Conservation (phyloP, 2,888 invertebrate species). For the Calameuta pallipes region DNA sequence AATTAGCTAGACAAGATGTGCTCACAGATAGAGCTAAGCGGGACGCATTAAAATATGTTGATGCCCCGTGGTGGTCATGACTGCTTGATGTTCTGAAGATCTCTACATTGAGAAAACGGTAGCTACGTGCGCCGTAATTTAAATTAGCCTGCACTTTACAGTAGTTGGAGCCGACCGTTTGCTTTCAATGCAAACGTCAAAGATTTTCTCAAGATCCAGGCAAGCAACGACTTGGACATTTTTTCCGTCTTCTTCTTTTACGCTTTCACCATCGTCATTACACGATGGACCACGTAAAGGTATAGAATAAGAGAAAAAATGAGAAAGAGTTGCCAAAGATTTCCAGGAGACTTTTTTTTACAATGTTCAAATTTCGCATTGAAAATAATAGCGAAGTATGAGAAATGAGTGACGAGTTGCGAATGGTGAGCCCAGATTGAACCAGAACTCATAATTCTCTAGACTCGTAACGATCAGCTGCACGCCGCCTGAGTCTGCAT, state of each 20-base stretch:
- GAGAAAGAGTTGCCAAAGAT: background rate
- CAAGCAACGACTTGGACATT: background rate
- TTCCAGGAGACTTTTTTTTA: background rate
- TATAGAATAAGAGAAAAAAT: background rate
- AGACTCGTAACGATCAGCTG: slow-evolving; percentile 56
- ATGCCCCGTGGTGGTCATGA: background rate
- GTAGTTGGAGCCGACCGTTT: background rate
- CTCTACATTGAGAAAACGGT: background rate
- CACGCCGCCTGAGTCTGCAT: slow-evolving; percentile 54
- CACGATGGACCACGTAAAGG: background rate
- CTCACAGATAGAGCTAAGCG: background rate
- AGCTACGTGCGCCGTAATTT: background rate
- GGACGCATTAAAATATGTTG: slow-evolving; percentile 1
- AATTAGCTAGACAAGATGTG: slow-evolving; percentile 17
- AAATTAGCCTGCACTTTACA: slow-evolving; percentile 1
- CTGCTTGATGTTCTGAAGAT: background rate
- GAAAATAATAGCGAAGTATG: background rate
- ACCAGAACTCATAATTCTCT: slow-evolving; percentile 55
- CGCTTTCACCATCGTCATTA: background rate
- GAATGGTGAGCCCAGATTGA: slow-evolving; percentile 41
- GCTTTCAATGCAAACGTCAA: slow-evolving; percentile 2
- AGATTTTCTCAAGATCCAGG: background rate
- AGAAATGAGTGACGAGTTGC: background rate
- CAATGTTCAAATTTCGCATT: background rate
- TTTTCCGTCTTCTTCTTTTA: background rate